Evolutionary conservation across 1,140 invertebrate species (phyloP).

Genomic region (Pseudomyrmex concolor): DNA sequence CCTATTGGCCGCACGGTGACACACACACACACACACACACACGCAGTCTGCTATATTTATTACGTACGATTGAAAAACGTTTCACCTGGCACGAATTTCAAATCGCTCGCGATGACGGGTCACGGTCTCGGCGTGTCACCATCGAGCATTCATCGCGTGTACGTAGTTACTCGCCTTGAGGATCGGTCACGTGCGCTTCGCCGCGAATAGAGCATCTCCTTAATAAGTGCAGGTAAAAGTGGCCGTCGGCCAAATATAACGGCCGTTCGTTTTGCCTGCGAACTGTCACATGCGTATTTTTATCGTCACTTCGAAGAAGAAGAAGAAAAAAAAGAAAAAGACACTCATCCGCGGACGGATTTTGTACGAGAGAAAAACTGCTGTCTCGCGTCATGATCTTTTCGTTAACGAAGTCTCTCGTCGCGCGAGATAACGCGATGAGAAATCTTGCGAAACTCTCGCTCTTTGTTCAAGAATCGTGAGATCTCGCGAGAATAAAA

Average conservation of each 20-base stretch:
- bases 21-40: conserved; percentile 21
- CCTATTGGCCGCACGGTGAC: background rate
- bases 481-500: background rate
- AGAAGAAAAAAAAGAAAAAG: background rate
- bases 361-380: background rate
- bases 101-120: conserved; percentile 29
- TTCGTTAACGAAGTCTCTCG: background rate
- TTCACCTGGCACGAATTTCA: conserved; percentile 38
- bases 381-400: background rate
- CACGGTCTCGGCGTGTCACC: conserved; percentile 48
- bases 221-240: conserved; percentile 52
- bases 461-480: background rate
- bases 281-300: conserved; percentile 49
- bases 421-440: too few relatives aligned
- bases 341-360: too few relatives aligned
- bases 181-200: conserved; percentile 38
- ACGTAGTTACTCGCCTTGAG: conserved; percentile 42
- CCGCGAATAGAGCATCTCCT: conserved; percentile 49
- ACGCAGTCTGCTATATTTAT: background rate
- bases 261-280: conserved; percentile 1
- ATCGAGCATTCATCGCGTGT: conserved; percentile 47
- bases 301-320: conserved; percentile 41
- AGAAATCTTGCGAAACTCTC: background rate
- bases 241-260: conserved; percentile 53
- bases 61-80: conserved; percentile 17